A percentile compares a stretch with the other conserved stretches of the same genome.
These are phyloP conservation scores for Germaria angustata DNA, from an alignment of 2,888 invertebrate genomes.

Conservation along the genomic window DNA sequence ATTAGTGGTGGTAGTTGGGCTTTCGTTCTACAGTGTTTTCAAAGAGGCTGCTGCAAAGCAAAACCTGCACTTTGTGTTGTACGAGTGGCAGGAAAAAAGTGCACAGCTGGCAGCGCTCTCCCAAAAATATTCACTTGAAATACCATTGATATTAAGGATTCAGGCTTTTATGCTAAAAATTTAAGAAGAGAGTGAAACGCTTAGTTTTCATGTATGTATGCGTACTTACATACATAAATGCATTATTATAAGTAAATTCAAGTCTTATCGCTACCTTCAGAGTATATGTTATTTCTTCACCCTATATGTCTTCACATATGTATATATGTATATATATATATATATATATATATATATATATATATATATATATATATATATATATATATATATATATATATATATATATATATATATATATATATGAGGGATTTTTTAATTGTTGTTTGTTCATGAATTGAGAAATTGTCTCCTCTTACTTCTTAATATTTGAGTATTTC, in stretches of 20 bases:
- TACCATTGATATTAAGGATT: constrained; percentile 30
- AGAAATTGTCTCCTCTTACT: background rate
- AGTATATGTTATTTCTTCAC: background rate
- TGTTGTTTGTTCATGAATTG: constrained; percentile 14
- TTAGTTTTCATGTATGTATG: background rate
- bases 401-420: no score
- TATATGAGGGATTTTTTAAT: background rate
- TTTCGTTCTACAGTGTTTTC: constrained; percentile 49
- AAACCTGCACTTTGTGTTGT: constrained; percentile 57
- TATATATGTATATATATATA: no score
- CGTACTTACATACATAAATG: background rate
- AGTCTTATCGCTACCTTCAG: background rate
- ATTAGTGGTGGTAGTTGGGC: constrained; percentile 59
- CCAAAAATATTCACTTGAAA: constrained; percentile 40
- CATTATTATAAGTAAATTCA: background rate
- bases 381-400: background rate
- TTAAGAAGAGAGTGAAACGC: constrained; percentile 5
- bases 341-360: background rate
- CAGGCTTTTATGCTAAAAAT: constrained; percentile 23
- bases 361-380: background rate
- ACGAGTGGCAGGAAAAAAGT: constrained; percentile 30
- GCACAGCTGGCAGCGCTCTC: constrained; percentile 58
- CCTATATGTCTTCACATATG: background rate
- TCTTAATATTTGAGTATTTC: background rate
- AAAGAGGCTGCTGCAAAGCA: constrained; percentile 48